Evolutionary conservation across 2,797 vertebrate species (phyloP).

Genomic region (Glyptemys insculpta): DNA sequence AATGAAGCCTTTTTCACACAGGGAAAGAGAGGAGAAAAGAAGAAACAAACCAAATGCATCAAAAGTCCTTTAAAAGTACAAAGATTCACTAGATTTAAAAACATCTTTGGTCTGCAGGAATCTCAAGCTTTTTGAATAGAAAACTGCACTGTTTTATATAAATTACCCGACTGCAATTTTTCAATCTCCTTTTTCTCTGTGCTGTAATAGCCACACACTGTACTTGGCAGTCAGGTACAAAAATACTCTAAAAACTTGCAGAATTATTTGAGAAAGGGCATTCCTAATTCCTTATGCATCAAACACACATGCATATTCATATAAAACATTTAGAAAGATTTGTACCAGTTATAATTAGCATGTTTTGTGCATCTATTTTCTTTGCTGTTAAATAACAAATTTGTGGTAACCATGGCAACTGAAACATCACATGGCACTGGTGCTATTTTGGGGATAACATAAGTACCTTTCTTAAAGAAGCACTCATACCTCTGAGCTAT

Average conservation of each 20-base stretch:
- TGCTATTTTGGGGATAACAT: slow-evolving; percentile 85
- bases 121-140: slow-evolving; percentile 49
- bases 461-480: slow-evolving; percentile 87
- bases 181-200: slow-evolving; percentile 23
- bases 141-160: slow-evolving; percentile 42
- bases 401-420: slow-evolving; percentile 88
- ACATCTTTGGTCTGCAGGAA: slow-evolving; percentile 34
- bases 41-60: slow-evolving; percentile 34
- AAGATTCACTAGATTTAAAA: not conserved
- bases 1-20: not conserved
- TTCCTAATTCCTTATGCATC: slow-evolving; percentile 82
- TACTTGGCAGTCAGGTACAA: slow-evolving; percentile 58
- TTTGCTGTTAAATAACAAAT: slow-evolving; percentile 89
- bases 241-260: slow-evolving; percentile 73
- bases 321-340: slow-evolving; percentile 84
- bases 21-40: not conserved
- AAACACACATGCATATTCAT: slow-evolving; percentile 85
- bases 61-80: not conserved
- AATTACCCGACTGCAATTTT: slow-evolving; percentile 58
- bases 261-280: slow-evolving; percentile 77
- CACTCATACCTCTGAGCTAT: slow-evolving; percentile 77
- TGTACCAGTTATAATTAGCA: slow-evolving; percentile 88
- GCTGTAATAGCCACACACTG: slow-evolving; percentile 53
- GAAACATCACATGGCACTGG: slow-evolving; percentile 82
- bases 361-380: slow-evolving; percentile 88